A percentile compares a stretch with the other conserved stretches of the same genome.
These are phyloP conservation scores for Agapornis canus DNA, from an alignment of 2,797 vertebrate species.

Conservation along the genomic window DNA sequence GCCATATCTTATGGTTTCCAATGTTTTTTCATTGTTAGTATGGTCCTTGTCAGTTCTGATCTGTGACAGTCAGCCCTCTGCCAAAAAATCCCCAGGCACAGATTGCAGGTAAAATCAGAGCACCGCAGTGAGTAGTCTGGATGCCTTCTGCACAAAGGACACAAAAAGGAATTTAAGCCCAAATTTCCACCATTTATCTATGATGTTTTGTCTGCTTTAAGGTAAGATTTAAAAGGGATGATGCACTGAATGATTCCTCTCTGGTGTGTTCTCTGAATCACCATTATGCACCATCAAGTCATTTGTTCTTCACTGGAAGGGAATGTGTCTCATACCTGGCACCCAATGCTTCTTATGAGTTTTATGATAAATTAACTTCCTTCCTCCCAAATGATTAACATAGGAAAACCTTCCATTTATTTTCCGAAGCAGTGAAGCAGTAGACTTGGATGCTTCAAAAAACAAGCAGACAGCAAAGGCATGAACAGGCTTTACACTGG, in stretches of 20 bases:
- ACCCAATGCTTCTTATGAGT: not conserved
- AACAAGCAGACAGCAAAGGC: not conserved
- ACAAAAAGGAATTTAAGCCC: not conserved
- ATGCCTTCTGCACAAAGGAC: not conserved
- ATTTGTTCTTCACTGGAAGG: not conserved
- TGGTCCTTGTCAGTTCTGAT: not conserved
- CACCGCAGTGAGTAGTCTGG: not conserved
- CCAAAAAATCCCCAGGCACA: not conserved
- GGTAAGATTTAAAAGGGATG: not conserved
- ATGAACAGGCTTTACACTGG: not conserved
- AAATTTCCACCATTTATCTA: not conserved
- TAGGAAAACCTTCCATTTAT: not conserved
- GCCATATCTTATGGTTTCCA: not conserved
- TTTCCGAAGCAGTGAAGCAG: not conserved
- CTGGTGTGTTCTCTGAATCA: not conserved
- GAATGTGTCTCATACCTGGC: not conserved
- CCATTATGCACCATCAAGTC: not conserved
- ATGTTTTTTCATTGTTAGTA: not conserved
- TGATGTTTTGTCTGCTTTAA: not conserved
- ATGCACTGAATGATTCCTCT: not conserved
- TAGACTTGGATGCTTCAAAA: not conserved
- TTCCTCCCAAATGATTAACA: not conserved
- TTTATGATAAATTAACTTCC: not conserved
- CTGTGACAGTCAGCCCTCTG: not conserved
- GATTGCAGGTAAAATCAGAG: not conserved